Conservation (phyloP, 53 echinoderm and acorn worm species). For the Holothuria leucospilota region DNA sequence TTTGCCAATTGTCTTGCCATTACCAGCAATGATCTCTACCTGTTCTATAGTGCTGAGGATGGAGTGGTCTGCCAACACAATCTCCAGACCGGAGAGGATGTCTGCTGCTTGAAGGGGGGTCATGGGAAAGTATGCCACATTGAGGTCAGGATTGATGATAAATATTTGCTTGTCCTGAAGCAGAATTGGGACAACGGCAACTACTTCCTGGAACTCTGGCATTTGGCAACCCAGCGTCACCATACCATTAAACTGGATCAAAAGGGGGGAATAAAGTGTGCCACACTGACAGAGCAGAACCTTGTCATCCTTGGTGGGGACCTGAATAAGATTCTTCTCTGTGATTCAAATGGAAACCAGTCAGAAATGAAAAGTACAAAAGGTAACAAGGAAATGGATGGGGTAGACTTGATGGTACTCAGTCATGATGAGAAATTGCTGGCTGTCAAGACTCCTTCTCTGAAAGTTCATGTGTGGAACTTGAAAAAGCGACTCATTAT, state of each 20-base stretch:
- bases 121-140: slow-evolving; percentile 31
- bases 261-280: not conserved
- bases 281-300: slow-evolving; percentile 29
- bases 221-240: slow-evolving; percentile 15
- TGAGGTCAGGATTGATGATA: slow-evolving; percentile 23
- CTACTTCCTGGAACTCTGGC: slow-evolving; percentile 41
- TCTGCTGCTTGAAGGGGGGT: slow-evolving; percentile 25
- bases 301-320: slow-evolving; percentile 22
- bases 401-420: slow-evolving; percentile 12
- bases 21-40: slow-evolving; percentile 18
- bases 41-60: slow-evolving; percentile 33
- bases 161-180: slow-evolving; percentile 35
- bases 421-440: slow-evolving; percentile 46
- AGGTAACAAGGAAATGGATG: slow-evolving; percentile 1
- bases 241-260: slow-evolving; percentile 36
- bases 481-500: not conserved
- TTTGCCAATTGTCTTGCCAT: slow-evolving; percentile 23
- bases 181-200: not conserved
- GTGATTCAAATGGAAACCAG: slow-evolving; percentile 29
- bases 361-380: slow-evolving; percentile 11
- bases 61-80: slow-evolving; percentile 33
- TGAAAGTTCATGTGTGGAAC: slow-evolving; percentile 19
- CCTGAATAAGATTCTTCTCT: slow-evolving; percentile 20
- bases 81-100: slow-evolving; percentile 1
- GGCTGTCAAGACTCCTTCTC: slow-evolving; percentile 15